These are phyloP conservation scores for Labeo calbasu DNA, from an alignment of 2,797 vertebrate species.

Conservation along the genomic window DNA sequence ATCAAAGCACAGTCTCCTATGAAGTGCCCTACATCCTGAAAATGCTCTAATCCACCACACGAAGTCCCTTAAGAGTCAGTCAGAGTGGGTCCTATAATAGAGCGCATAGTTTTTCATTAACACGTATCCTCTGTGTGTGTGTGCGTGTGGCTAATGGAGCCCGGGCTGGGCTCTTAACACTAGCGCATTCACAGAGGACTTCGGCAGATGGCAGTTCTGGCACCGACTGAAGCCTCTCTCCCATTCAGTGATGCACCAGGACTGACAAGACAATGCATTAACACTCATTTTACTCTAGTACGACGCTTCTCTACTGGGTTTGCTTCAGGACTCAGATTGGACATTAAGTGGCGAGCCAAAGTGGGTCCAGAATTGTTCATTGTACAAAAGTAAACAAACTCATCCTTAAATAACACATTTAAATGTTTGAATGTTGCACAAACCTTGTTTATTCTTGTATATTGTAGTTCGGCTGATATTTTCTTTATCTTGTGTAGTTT, in stretches of 20 bases:
- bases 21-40: conserved; percentile 77
- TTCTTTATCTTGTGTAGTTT: background rate
- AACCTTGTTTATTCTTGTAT: background rate
- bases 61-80: conserved; percentile 69
- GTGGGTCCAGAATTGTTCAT: background rate
- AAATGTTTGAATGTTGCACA: background rate
- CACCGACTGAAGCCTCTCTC: conserved; percentile 59
- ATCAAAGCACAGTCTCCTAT: conserved; percentile 78
- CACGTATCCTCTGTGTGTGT: conserved; percentile 58
- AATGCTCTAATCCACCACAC: conserved; percentile 75
- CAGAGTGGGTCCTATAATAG: conserved; percentile 78
- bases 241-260: conserved; percentile 56
- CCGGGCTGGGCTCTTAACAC: conserved; percentile 63
- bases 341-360: background rate
- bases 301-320: conserved; percentile 15
- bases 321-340: background rate
- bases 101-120: conserved; percentile 77
- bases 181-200: conserved; percentile 64
- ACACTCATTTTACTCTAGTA: conserved; percentile 60
- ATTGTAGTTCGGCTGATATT: background rate
- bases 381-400: conserved; percentile 4
- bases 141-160: conserved; percentile 60
- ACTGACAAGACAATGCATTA: conserved; percentile 66
- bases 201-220: conserved; percentile 65
- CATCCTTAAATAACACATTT: background rate